Conservation (phyloP, 2,113 vertebrate genomes). For the Furnarius figulus region DNA sequence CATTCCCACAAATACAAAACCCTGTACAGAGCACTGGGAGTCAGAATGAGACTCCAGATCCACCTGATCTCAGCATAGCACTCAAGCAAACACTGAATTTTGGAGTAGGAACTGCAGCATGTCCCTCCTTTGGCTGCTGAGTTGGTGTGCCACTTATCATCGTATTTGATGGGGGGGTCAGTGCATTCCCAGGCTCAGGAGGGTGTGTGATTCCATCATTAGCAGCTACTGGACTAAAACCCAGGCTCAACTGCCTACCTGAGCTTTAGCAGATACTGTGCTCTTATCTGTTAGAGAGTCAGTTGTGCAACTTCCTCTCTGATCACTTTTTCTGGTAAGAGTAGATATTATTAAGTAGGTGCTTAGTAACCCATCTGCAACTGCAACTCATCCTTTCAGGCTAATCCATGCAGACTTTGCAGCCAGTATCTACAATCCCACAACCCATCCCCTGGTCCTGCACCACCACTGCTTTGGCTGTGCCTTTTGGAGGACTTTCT, state of each 20-base stretch:
- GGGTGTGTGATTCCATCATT: neutral
- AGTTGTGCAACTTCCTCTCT: neutral
- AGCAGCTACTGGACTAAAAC: neutral
- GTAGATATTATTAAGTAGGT: neutral
- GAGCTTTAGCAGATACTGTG: neutral
- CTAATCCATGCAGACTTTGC: neutral
- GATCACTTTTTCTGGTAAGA: neutral
- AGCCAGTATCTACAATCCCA: neutral
- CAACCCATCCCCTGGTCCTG: neutral
- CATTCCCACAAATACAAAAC: neutral
- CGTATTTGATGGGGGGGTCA: rapidly evolving
- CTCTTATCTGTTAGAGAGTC: neutral
- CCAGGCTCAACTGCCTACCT: neutral
- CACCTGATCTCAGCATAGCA: neutral
- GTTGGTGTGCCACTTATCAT: neutral
- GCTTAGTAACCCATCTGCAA: neutral
- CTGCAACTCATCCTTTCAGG: neutral
- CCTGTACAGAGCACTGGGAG: no score
- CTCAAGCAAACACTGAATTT: neutral
- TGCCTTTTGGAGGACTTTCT: neutral
- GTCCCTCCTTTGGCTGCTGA: neutral
- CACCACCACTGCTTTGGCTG: neutral
- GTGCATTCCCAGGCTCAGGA: neutral
- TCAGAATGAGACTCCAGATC: neutral
- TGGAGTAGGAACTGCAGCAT: neutral